Base-by-base conservation (phyloP, 2,113 vertebrate species). In the Cromileptes altivelis region DNA sequence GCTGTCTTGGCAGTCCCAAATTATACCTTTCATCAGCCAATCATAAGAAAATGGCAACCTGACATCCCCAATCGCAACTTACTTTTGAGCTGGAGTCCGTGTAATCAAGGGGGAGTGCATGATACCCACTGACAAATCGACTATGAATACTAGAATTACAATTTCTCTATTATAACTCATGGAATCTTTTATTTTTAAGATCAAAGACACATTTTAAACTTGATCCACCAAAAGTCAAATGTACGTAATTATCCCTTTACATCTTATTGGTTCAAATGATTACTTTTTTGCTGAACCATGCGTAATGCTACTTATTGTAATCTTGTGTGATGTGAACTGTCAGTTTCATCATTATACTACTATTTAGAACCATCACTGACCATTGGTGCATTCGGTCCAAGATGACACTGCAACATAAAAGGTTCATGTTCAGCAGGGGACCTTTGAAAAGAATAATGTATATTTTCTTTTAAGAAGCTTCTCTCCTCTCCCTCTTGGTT, bases 1-100 rank as follows among this genome's bases (percentile, higher is more conserved):
- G 81, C 85, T 90, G 91, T 91, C 85, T 82, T 89, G 83, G 88
- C 90, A 86, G 88, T 93, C 81, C 86, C 45, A 94, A 94, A 94
- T 94, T 93, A 93, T 91, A 92, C 91, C 94, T 95, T 95, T 95
- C 93, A 94, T 94, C 94, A 92, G 84, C 82, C 92, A 94, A 94
- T 94, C 93, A 92, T 88, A 90, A 81, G 82, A 88, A 91, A 94
- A 92, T 90, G 89, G 84, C 86, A 85, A 88, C 72, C 85, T 93
- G 94, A 94, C 93, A 88, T 92, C 81, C 64, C 76, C 89, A 91
- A 91, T 91, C 65, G 82, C 73, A 83, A 85, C 85, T 84, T 71
- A 74, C 69, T 81, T 88, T 89, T 88, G 62, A 88, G 88, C 69
- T 81, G 33, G 60, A 85, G 71, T 89, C 82, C 67, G 65, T 88